Percentiles rank a stretch among this genome's conserved stretches.
phyloP scores from a whole-genome alignment of 1,140 invertebrate species.

The Solenopsis invicta region DNA sequence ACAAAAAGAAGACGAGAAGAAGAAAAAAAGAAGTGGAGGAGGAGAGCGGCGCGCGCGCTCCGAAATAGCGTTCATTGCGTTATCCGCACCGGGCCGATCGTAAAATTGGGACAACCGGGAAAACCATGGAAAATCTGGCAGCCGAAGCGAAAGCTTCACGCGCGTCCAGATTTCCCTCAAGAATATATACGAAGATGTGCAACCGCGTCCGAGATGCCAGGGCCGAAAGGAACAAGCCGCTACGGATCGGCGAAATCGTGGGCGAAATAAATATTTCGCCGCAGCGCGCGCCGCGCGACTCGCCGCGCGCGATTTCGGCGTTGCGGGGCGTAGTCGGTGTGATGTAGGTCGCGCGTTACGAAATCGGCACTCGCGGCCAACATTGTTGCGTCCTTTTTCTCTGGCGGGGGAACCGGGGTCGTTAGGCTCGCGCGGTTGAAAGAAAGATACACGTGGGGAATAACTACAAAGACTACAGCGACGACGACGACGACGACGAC shows the following conservation, averaged over 20 bases:
- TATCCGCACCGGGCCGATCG: constrained; percentile 19
- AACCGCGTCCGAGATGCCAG: background rate
- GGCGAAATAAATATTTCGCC: constrained; percentile 18
- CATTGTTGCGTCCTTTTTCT: constrained; percentile 57
- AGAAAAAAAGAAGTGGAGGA: background rate
- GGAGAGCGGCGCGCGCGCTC: background rate
- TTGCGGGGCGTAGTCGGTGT: constrained; percentile 35
- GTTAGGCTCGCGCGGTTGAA: background rate
- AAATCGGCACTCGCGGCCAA: constrained; percentile 57
- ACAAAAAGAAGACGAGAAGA: background rate
- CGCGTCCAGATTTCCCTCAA: constrained; percentile 13
- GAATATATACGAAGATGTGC: background rate
- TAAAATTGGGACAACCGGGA: constrained; percentile 55
- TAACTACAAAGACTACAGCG: constrained; percentile 6
- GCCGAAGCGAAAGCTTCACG: constrained; percentile 17
- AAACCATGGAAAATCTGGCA: constrained; percentile 56
- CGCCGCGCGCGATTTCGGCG: constrained; percentile 22
- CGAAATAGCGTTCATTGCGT: constrained; percentile 64
- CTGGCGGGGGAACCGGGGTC: constrained; percentile 13
- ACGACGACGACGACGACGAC: constrained; percentile 19
- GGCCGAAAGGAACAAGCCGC: background rate
- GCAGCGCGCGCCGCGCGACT: background rate
- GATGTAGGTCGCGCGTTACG: constrained; percentile 51
- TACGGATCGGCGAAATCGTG: background rate
- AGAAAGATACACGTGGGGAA: constrained; percentile 15